These are phyloP conservation scores for Carapus acus DNA, from an alignment of 2,797 vertebrate species.

Conservation along the genomic window DNA sequence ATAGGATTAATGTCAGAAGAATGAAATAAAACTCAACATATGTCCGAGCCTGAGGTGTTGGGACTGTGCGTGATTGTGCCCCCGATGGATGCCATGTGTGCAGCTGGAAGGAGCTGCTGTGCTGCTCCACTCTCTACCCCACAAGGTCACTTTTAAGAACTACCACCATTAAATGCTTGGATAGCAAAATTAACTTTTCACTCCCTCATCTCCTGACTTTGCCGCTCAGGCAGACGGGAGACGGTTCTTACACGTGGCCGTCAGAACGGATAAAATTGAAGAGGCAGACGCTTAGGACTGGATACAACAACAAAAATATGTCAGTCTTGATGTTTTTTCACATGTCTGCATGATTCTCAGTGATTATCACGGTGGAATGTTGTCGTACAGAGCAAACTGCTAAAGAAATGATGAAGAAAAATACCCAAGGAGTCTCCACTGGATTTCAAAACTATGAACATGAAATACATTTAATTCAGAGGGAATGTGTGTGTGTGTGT, in stretches of 20 bases:
- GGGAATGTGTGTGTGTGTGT: conserved; percentile 14
- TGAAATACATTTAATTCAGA: too few relatives aligned
- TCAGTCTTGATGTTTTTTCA: conserved; percentile 1
- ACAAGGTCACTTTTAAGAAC: conserved; percentile 99
- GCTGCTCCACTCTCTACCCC: conserved; percentile 77
- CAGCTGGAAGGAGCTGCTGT: conserved; percentile 96
- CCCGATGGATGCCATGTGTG: conserved; percentile 96
- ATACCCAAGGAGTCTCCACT: conserved; percentile 3
- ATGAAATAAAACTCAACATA: conserved; percentile 99
- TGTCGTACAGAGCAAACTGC: background rate
- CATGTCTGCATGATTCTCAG: conserved; percentile 10
- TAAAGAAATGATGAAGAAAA: conserved; percentile 3
- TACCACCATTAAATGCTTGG: conserved; percentile 82
- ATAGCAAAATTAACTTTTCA: conserved; percentile 82
- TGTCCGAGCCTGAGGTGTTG: conserved; percentile 99
- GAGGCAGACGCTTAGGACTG: conserved; percentile 22
- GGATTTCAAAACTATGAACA: conserved; percentile 6
- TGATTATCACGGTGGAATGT: conserved; percentile 16
- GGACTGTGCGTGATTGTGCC: conserved; percentile 97
- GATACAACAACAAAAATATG: conserved; percentile 28
- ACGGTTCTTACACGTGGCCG: conserved; percentile 30
- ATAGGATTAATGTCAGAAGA: conserved; percentile 99
- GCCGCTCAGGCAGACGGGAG: conserved; percentile 25
- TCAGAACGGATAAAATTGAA: conserved; percentile 28
- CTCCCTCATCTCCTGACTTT: conserved; percentile 61